These are phyloP conservation scores for Odontocolon sp. DNA, from an alignment of 2,888 invertebrate species.

Conservation along the genomic window DNA sequence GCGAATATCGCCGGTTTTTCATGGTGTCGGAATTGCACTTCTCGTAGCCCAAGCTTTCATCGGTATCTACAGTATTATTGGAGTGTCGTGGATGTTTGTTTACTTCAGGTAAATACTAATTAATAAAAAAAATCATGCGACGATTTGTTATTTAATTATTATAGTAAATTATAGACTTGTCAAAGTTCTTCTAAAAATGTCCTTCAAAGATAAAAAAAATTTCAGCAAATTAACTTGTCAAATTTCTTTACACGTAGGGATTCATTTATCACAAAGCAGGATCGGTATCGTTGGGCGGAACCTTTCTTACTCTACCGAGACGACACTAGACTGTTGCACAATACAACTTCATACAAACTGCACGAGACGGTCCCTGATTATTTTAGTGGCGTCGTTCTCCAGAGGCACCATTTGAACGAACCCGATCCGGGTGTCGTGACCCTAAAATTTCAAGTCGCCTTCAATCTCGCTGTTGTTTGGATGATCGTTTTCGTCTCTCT, in stretches of 20 bases:
- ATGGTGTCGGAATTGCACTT: slow-evolving; percentile 93
- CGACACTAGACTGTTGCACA: slow-evolving; percentile 80
- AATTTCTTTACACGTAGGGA: slow-evolving; percentile 81
- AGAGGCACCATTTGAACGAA: slow-evolving; percentile 82
- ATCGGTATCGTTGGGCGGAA: slow-evolving; percentile 91
- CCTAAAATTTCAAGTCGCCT: slow-evolving; percentile 93
- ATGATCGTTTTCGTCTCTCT: slow-evolving; percentile 93
- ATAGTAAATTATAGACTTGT: neutral
- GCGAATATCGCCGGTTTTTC: slow-evolving; percentile 95
- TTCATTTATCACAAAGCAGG: slow-evolving; percentile 91
- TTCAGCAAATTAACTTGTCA: neutral
- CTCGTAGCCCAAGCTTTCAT: slow-evolving; percentile 90
- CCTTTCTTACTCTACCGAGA: slow-evolving; percentile 87
- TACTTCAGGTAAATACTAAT: slow-evolving; percentile 84
- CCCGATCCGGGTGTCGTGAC: slow-evolving; percentile 82
- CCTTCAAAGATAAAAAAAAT: neutral
- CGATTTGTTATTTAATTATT: neutral
- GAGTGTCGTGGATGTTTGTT: slow-evolving; percentile 95
- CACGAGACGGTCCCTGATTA: slow-evolving; percentile 92
- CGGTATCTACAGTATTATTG: slow-evolving; percentile 93
- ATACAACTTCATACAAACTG: slow-evolving; percentile 82
- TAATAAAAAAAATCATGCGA: neutral
- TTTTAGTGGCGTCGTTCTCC: slow-evolving; percentile 92
- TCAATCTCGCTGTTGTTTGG: slow-evolving; percentile 95
- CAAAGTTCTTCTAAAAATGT: too few species aligned